phyloP scores from a whole-genome alignment of 1,140 invertebrate genomes.

The Cydia pomonella region DNA sequence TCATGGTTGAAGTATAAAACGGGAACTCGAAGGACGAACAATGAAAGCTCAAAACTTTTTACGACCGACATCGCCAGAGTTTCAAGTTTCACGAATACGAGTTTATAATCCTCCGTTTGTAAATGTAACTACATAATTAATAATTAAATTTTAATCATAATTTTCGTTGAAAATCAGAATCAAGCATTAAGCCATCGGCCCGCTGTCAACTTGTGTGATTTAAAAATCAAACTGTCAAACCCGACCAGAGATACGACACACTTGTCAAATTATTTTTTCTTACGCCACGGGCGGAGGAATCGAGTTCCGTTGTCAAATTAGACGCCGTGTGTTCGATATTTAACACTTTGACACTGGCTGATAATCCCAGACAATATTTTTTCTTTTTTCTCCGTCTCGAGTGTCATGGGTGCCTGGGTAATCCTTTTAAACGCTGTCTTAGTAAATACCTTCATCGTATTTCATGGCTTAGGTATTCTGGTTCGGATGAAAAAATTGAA shows the following conservation, averaged over 20 bases:
- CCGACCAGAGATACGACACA: conserved; percentile 72
- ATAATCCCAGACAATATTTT: conserved; percentile 75
- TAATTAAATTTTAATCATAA: conserved; percentile 62
- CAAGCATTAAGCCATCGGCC: conserved; percentile 53
- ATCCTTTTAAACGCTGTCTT: conserved; percentile 76
- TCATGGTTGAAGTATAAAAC: conserved; percentile 6
- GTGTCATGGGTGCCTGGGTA: conserved; percentile 67
- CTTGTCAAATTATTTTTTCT: conserved; percentile 62
- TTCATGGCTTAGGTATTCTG: conserved; percentile 51
- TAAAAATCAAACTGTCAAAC: conserved; percentile 67
- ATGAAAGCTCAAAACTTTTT: conserved; percentile 14
- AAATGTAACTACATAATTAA: conserved; percentile 49
- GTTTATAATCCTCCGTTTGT: conserved; percentile 40
- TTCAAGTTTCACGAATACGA: conserved; percentile 29
- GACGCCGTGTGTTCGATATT: conserved; percentile 74
- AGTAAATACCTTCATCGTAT: conserved; percentile 65
- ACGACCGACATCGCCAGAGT: conserved; percentile 9
- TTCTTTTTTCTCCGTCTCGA: conserved; percentile 64
- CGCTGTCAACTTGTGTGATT: conserved; percentile 50
- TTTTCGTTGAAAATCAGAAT: conserved; percentile 70
- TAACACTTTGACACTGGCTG: conserved; percentile 79
- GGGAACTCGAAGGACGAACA: background rate
- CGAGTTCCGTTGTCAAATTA: conserved; percentile 72
- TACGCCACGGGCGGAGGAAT: conserved; percentile 43
- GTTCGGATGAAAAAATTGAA: conserved; percentile 57